A percentile compares a stretch with the other conserved stretches of the same genome.
Conservation (phyloP, 2,888 invertebrate genomes). For the Coelogynopora nodosa region DNA sequence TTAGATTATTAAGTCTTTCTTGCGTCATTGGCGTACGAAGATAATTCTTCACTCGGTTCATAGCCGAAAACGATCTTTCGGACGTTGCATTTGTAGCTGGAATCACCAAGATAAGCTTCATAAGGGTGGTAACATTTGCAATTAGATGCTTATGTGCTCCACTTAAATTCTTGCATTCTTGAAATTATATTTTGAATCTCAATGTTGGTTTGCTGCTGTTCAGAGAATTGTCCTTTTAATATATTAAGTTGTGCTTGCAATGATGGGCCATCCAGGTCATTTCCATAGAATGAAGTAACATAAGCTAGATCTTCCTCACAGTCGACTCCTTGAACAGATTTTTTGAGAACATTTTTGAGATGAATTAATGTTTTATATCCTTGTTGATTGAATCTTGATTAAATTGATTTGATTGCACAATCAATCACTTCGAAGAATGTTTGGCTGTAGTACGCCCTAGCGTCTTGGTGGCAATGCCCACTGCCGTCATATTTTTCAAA, state of each 20-base stretch:
- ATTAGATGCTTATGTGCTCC: constrained; percentile 16
- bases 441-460: constrained; percentile 7
- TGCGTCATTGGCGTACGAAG: neutral
- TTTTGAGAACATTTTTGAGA: constrained; percentile 5
- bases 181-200: neutral
- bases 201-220: constrained; percentile 9
- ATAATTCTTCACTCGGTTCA: constrained; percentile 2
- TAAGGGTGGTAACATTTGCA: constrained; percentile 25
- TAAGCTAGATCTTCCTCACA: constrained; percentile 7
- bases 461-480: neutral
- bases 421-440: constrained; percentile 16
- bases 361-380: neutral
- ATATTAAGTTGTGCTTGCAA: constrained; percentile 25
- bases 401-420: constrained; percentile 15
- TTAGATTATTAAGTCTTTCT: constrained; percentile 10
- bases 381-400: constrained; percentile 20
- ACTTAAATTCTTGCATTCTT: constrained; percentile 12
- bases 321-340: constrained; percentile 12
- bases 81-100: constrained; percentile 12
- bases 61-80: neutral
- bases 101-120: constrained; percentile 27
- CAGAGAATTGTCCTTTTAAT: constrained; percentile 24
- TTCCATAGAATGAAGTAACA: constrained; percentile 19
- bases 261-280: constrained; percentile 24
- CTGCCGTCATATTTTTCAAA: neutral